Percentiles rank a stretch among this genome's conserved stretches.
These are phyloP conservation scores for Diadromus collaris DNA, from an alignment of 2,888 invertebrate species.

Conservation along the genomic window DNA sequence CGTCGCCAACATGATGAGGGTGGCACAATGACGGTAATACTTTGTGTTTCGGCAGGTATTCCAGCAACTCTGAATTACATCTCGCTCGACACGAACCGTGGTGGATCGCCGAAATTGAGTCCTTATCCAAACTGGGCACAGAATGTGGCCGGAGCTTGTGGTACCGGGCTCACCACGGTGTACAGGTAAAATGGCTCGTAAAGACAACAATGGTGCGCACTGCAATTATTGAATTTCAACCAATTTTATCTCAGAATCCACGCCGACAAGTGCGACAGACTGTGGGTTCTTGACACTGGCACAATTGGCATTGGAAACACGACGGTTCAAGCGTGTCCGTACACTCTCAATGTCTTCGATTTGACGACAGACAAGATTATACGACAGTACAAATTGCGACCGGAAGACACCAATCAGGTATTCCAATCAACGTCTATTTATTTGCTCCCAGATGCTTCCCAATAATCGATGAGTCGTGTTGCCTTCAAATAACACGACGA, in stretches of 20 bases:
- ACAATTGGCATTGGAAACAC: slow-evolving; percentile 90
- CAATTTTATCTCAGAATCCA: slow-evolving; percentile 82
- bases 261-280: slow-evolving; percentile 88
- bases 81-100: slow-evolving; percentile 84
- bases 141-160: slow-evolving; percentile 89
- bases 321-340: slow-evolving; percentile 90
- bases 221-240: neutral
- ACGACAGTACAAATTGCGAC: slow-evolving; percentile 85
- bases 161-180: slow-evolving; percentile 87
- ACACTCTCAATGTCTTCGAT: slow-evolving; percentile 89
- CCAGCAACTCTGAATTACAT: slow-evolving; percentile 92
- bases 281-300: slow-evolving; percentile 93
- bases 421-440: neutral
- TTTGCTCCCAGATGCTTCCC: neutral
- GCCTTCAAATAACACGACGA: neutral
- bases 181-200: slow-evolving; percentile 80
- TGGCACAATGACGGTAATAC: slow-evolving; percentile 5
- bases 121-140: slow-evolving; percentile 90
- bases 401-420: slow-evolving; percentile 87
- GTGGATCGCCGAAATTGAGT: slow-evolving; percentile 88
- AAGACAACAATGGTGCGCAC: neutral
- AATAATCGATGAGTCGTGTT: neutral
- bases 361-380: slow-evolving; percentile 87
- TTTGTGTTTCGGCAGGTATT: slow-evolving; percentile 83
- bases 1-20: neutral